phyloP scores from a whole-genome alignment of 1,140 invertebrate species.

The Coelopa frigida region DNA sequence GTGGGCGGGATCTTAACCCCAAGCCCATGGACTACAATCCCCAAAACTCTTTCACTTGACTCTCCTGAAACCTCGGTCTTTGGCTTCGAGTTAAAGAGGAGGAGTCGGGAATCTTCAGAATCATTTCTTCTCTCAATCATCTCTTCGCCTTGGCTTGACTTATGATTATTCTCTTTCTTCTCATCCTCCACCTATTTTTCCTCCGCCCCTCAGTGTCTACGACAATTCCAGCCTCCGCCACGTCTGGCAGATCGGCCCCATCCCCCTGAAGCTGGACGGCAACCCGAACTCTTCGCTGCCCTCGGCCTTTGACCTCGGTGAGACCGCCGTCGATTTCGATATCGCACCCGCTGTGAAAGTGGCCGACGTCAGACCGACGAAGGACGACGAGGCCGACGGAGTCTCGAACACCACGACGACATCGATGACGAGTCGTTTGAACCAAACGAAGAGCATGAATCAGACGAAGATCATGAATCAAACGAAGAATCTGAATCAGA shows the following conservation, averaged over 20 bases:
- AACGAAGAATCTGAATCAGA: not conserved
- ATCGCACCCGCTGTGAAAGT: conserved; percentile 55
- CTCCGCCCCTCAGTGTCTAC: conserved; percentile 43
- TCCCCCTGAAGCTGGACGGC: conserved; percentile 7
- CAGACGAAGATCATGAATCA: conserved; percentile 4
- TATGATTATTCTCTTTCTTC: too few species aligned
- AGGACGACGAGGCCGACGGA: not conserved
- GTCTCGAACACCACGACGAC: conserved; percentile 1
- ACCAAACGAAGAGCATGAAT: not conserved
- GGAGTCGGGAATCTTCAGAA: too few species aligned
- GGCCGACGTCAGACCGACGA: conserved; percentile 3
- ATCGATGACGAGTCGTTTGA: not conserved
- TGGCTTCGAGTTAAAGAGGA: too few species aligned
- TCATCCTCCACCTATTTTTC: not conserved
- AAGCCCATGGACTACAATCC: too few species aligned
- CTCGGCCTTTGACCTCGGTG: conserved; percentile 60
- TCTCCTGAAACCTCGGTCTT: too few species aligned
- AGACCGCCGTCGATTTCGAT: conserved; percentile 77
- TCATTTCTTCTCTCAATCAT: too few species aligned
- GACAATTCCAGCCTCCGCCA: conserved; percentile 41
- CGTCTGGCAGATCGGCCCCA: conserved; percentile 41
- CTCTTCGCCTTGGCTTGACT: too few species aligned
- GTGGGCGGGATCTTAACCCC: too few species aligned
- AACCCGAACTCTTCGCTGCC: conserved; percentile 16
- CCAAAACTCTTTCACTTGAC: too few species aligned